A percentile compares a stretch with the other conserved stretches of the same genome.
Evolutionary conservation across 2,888 invertebrate genomes (phyloP).

Genomic region (Scaeva pyrastri): DNA sequence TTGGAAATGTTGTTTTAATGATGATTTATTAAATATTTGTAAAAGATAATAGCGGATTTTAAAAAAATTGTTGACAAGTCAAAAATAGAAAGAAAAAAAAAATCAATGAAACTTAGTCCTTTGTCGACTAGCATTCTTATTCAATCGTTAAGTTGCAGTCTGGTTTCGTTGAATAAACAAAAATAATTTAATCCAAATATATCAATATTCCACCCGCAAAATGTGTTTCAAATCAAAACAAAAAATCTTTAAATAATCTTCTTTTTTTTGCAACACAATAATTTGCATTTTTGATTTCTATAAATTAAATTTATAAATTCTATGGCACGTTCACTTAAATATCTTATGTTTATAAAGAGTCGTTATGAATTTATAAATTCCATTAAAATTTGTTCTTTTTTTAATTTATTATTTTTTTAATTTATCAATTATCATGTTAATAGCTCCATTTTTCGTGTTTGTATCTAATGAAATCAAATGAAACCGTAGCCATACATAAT

Average conservation of each 20-base stretch:
- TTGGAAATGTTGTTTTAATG: too few relatives aligned
- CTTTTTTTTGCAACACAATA: not conserved
- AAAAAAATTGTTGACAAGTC: too few relatives aligned
- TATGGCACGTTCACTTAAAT: not conserved
- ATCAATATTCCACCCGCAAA: not conserved
- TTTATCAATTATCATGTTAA: constrained; percentile 23
- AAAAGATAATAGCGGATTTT: too few relatives aligned
- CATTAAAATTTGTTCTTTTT: not conserved
- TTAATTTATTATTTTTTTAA: not conserved
- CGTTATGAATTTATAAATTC: constrained; percentile 31
- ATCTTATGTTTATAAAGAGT: not conserved
- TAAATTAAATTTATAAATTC: not conserved
- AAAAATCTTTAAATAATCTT: not conserved
- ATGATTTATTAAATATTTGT: too few relatives aligned
- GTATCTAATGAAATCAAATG: constrained; percentile 36
- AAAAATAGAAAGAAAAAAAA: too few relatives aligned
- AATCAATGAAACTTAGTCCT: too few relatives aligned
- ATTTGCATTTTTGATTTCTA: constrained; percentile 11
- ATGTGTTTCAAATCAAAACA: not conserved
- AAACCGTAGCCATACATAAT: constrained; percentile 4
- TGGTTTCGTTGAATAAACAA: too few relatives aligned
- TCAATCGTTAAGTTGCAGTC: too few relatives aligned
- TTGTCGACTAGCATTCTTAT: too few relatives aligned
- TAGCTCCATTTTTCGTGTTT: constrained; percentile 23
- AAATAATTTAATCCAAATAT: too few relatives aligned